These are phyloP conservation scores for Chionomys nivalis DNA, from an alignment of 2,113 vertebrate genomes.

Conservation along the genomic window DNA sequence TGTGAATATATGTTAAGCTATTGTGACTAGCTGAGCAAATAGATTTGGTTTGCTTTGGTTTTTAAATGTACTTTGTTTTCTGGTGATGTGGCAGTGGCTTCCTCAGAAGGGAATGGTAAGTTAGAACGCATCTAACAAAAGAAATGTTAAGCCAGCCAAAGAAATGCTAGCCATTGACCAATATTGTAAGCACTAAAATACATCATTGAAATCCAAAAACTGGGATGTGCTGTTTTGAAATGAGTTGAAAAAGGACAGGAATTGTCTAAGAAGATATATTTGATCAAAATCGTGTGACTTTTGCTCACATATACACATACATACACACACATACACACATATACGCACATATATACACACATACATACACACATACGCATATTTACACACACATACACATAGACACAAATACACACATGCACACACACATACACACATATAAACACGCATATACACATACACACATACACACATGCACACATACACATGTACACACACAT, in stretches of 20 bases:
- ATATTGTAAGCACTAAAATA: conserved; percentile 48
- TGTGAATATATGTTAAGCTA: conserved; percentile 76
- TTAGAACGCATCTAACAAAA: conserved; percentile 81
- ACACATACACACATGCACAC: not conserved
- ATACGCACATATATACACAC: not conserved
- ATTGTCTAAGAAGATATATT: not conserved
- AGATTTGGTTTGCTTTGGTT: conserved; percentile 77
- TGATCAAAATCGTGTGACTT: not conserved
- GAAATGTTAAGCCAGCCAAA: conserved; percentile 66
- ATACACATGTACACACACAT: not conserved
- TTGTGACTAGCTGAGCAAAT: conserved; percentile 83
- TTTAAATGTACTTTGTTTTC: conserved; percentile 84
- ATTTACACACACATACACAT: not conserved
- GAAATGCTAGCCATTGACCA: conserved; percentile 69
- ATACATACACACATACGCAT: not conserved
- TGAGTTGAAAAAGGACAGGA: not conserved
- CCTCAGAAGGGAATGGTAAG: conserved; percentile 86
- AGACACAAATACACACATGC: rapidly evolving
- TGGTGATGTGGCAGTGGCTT: conserved; percentile 87
- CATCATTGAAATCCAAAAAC: not conserved
- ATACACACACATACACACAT: no score
- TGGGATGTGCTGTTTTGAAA: conserved; percentile 23
- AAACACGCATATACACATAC: not conserved
- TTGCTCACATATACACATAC: not conserved
- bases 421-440: not conserved